These are phyloP conservation scores for Syrista parreyssii DNA, from an alignment of 2,888 invertebrate genomes.

Conservation along the genomic window DNA sequence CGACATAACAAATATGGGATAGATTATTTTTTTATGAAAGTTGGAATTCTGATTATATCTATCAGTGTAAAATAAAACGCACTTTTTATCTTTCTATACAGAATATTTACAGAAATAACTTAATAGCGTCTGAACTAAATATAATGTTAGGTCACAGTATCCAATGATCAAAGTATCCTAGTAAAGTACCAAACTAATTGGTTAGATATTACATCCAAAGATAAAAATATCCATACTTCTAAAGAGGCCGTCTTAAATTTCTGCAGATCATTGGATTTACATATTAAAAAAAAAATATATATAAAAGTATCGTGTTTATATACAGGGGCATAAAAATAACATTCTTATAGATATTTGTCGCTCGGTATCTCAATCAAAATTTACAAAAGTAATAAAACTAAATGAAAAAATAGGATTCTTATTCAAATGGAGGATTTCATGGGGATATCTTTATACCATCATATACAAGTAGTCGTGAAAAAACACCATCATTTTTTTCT, in stretches of 20 bases:
- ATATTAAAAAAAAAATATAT: background rate
- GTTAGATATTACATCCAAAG: background rate
- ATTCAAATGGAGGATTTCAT: background rate
- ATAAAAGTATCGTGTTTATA: background rate
- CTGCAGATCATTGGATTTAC: background rate
- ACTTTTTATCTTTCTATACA: slow-evolving; percentile 22
- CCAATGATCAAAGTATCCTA: background rate
- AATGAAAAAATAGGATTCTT: background rate
- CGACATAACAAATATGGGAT: background rate
- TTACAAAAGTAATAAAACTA: background rate
- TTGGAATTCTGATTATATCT: background rate
- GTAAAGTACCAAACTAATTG: background rate
- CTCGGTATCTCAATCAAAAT: background rate
- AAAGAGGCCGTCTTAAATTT: background rate
- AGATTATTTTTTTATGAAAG: background rate
- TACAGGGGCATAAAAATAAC: background rate
- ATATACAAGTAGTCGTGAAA: background rate
- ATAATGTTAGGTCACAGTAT: background rate
- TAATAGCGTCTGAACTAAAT: slow-evolving; percentile 15
- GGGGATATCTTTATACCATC: background rate
- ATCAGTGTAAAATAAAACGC: background rate
- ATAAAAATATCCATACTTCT: background rate
- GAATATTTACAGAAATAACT: slow-evolving; percentile 39
- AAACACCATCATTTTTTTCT: background rate
- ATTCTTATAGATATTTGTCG: background rate